phyloP scores from a whole-genome alignment of 1,140 invertebrate genomes.

The Calycopis cecrops region DNA sequence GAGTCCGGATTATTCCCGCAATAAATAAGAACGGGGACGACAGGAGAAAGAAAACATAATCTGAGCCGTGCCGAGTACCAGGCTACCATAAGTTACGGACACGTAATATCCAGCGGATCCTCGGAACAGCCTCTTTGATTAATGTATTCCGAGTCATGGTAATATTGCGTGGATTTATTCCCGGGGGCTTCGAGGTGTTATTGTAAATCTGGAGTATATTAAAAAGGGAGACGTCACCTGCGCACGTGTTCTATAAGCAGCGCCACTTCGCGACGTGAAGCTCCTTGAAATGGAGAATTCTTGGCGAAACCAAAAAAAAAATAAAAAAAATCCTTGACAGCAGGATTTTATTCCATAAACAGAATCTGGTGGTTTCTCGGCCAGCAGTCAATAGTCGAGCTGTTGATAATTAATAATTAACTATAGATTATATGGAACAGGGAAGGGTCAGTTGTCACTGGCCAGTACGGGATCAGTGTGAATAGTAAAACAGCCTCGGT shows the following conservation, averaged over 20 bases:
- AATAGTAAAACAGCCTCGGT: no score
- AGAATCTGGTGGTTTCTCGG: no score
- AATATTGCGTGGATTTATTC: not conserved
- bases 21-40: constrained; percentile 7
- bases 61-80: constrained; percentile 3
- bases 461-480: no score
- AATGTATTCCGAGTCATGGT: constrained; percentile 9
- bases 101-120: constrained; percentile 1
- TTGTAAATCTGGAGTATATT: constrained; percentile 4
- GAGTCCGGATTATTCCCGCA: not conserved
- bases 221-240: constrained; percentile 8
- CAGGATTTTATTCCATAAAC: no score
- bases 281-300: no score
- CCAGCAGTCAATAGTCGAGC: no score
- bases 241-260: not conserved
- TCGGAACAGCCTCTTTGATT: constrained; percentile 7
- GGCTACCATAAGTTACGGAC: constrained; percentile 8
- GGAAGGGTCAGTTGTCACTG: no score
- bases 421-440: no score
- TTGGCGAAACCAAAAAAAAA: no score
- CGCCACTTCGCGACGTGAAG: no score
- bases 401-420: no score
- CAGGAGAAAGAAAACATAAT: constrained; percentile 3
- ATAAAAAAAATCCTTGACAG: no score
- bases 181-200: not conserved